Conservation (phyloP, 2,888 invertebrate genomes). For the Euclidia mi region DNA sequence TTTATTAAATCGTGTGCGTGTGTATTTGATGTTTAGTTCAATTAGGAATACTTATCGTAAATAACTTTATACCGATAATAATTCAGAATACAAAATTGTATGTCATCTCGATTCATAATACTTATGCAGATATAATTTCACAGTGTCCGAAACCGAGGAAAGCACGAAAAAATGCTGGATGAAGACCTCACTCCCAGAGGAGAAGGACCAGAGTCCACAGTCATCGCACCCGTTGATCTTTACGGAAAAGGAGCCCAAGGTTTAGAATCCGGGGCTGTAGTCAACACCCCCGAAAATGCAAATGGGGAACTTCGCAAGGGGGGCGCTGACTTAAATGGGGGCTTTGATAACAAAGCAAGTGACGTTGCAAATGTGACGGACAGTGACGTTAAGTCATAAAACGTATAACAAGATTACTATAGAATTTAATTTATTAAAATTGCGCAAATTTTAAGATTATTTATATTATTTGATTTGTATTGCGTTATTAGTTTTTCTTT, state of each 20-base stretch:
- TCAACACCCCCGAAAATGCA: not conserved
- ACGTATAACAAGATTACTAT: slow-evolving; percentile 41
- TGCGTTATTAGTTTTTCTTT: too few species aligned
- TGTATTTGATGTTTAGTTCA: too few species aligned
- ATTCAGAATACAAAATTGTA: slow-evolving; percentile 35
- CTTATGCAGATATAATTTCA: slow-evolving; percentile 4
- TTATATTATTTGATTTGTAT: too few species aligned
- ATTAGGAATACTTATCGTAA: too few species aligned
- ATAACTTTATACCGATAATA: too few species aligned
- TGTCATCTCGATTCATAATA: not conserved
- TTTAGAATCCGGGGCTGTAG: slow-evolving; percentile 28
- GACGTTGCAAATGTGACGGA: not conserved
- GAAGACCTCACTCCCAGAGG: slow-evolving; percentile 73
- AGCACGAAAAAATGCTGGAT: slow-evolving; percentile 81
- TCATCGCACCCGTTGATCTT: slow-evolving; percentile 82
- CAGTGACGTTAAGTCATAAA: slow-evolving; percentile 23
- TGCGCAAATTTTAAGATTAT: too few species aligned
- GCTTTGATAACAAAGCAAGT: slow-evolving; percentile 1
- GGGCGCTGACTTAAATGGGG: too few species aligned
- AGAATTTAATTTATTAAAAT: not conserved
- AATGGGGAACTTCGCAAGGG: not conserved
- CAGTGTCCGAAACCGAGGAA: slow-evolving; percentile 77
- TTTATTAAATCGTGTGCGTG: too few species aligned
- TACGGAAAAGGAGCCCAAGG: slow-evolving; percentile 52
- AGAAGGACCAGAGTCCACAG: slow-evolving; percentile 67